phyloP scores from a whole-genome alignment of 2,888 invertebrate species.

The Pyrrhosoma nymphula region DNA sequence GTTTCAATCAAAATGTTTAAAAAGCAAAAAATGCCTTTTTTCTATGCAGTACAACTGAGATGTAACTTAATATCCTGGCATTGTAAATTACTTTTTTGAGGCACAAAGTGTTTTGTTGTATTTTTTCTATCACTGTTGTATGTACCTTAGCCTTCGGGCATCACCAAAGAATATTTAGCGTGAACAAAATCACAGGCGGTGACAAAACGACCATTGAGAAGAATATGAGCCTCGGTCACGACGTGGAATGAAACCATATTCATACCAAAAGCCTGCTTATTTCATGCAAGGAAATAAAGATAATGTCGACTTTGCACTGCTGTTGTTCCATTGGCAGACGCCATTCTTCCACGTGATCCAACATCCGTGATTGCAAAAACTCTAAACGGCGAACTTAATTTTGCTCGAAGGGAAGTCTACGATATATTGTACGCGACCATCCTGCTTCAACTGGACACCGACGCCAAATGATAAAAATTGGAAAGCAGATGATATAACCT shows the following conservation, averaged over 20 bases:
- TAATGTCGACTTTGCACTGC: too few species aligned
- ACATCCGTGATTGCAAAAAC: too few species aligned
- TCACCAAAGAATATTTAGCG: constrained; percentile 51
- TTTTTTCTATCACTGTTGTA: constrained; percentile 61
- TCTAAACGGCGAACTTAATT: neutral
- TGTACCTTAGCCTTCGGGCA: constrained; percentile 31
- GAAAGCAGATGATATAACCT: too few species aligned
- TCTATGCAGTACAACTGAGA: constrained; percentile 63
- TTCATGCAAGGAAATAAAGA: neutral
- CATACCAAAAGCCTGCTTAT: neutral
- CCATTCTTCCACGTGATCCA: too few species aligned
- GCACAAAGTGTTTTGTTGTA: constrained; percentile 66
- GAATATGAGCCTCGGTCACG: neutral
- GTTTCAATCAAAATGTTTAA: constrained; percentile 64
- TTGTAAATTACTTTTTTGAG: constrained; percentile 48
- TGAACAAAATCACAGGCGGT: neutral
- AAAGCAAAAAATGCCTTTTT: constrained; percentile 53
- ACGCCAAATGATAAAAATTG: too few species aligned
- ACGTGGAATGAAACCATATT: neutral
- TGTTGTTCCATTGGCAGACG: too few species aligned
- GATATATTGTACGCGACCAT: too few species aligned
- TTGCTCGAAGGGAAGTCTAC: too few species aligned
- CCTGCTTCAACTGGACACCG: too few species aligned
- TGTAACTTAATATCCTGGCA: constrained; percentile 49
- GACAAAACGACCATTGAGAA: neutral